A percentile compares a stretch with the other conserved stretches of the same genome.
These are phyloP conservation scores for Archilochus colubris DNA, from an alignment of 2,113 vertebrate species.

Conservation along the genomic window DNA sequence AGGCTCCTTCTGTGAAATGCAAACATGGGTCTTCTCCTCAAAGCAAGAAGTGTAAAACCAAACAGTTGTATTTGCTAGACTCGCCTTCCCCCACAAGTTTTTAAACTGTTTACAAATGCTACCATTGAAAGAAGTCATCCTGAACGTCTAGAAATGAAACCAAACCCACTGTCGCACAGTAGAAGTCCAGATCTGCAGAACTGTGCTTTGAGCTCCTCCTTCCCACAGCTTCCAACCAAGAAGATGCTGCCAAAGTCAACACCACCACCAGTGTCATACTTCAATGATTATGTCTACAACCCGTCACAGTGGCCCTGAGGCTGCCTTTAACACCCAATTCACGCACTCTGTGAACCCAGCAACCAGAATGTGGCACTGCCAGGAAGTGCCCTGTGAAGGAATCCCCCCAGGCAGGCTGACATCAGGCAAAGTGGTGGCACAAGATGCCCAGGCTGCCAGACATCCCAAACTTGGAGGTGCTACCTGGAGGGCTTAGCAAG, in stretches of 20 bases:
- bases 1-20: background rate
- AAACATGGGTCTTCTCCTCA: background rate
- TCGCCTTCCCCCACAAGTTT: background rate
- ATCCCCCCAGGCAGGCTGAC: background rate
- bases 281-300: background rate
- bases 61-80: background rate
- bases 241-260: background rate
- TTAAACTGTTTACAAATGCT: background rate
- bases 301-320: rapidly evolving
- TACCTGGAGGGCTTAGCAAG: background rate
- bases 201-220: background rate
- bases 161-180: rapidly evolving
- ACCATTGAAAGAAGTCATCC: background rate
- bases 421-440: rapidly evolving
- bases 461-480: rapidly evolving
- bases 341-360: background rate
- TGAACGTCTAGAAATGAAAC: background rate
- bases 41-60: background rate
- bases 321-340: background rate
- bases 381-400: background rate
- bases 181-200: background rate
- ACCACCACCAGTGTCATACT: background rate
- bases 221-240: background rate
- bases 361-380: background rate
- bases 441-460: rapidly evolving